Percentiles rank a stretch among this genome's conserved stretches.
phyloP scores from a whole-genome alignment of 2,888 invertebrate species.

The Cotesia congregata region DNA sequence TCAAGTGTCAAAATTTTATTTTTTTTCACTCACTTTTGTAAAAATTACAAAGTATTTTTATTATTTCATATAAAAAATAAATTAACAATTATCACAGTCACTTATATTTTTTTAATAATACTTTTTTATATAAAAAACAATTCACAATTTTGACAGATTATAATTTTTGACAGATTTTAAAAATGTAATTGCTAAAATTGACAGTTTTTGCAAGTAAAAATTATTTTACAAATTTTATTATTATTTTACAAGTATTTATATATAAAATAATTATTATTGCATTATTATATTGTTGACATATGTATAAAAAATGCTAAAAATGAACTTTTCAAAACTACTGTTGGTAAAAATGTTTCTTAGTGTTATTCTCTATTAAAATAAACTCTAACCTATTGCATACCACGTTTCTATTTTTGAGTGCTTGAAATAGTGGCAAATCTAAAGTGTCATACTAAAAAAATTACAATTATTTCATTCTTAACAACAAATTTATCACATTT shows the following conservation, averaged over 20 bases:
- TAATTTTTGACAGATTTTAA: too few relatives aligned
- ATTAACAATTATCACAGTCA: background rate
- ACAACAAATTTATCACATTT: background rate
- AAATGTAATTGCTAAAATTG: too few relatives aligned
- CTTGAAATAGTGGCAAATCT: too few relatives aligned
- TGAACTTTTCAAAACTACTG: background rate
- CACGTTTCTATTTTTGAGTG: background rate
- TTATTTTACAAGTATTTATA: too few relatives aligned
- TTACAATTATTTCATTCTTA: background rate
- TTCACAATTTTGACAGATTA: too few relatives aligned
- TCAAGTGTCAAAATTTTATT: background rate
- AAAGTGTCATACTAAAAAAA: background rate
- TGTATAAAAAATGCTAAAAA: too few relatives aligned
- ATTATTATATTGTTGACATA: too few relatives aligned
- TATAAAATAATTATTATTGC: too few relatives aligned
- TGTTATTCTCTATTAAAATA: background rate
- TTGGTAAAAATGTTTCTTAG: background rate
- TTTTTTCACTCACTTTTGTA: too few relatives aligned
- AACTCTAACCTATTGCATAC: background rate
- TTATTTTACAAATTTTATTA: too few relatives aligned
- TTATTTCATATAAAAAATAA: background rate
- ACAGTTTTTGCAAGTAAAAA: too few relatives aligned
- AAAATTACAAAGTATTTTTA: background rate
- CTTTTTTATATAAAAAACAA: too few relatives aligned
- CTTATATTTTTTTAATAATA: background rate